A percentile compares a stretch with the other conserved stretches of the same genome.
Conservation (phyloP, 2,113 vertebrate species). For the Gila orcuttii region DNA sequence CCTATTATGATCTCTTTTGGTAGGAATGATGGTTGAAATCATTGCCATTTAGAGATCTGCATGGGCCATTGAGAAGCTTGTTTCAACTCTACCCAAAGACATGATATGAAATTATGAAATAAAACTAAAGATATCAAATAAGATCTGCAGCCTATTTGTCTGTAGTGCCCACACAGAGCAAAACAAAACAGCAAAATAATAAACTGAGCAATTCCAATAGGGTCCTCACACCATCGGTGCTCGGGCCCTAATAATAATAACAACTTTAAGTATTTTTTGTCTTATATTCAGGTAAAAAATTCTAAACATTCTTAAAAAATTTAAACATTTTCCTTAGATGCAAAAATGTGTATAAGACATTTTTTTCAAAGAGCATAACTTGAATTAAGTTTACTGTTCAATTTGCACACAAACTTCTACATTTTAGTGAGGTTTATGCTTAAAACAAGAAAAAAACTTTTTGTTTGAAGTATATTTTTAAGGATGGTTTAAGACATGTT, state of each 20-base stretch:
- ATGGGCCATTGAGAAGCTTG: neutral
- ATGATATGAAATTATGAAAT: constrained; percentile 23
- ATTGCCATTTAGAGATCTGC: neutral
- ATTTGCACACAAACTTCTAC: neutral
- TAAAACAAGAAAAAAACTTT: neutral
- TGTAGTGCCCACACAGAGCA: constrained; percentile 7
- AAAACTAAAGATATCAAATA: constrained; percentile 8
- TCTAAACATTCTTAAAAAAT: neutral
- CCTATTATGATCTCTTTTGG: neutral
- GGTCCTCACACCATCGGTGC: too few relatives aligned
- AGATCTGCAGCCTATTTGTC: neutral
- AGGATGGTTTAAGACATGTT: neutral
- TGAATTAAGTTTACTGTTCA: neutral
- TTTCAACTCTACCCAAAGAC: constrained; percentile 4
- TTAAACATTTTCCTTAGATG: neutral
- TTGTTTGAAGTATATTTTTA: neutral
- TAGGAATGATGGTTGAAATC: neutral
- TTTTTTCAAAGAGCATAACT: neutral
- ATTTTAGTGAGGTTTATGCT: neutral
- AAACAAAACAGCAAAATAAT: neutral
- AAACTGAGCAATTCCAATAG: too few relatives aligned
- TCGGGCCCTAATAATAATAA: too few relatives aligned
- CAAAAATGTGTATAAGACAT: neutral
- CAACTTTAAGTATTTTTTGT: neutral
- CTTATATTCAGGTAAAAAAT: neutral